Evolutionary conservation across 1,140 invertebrate species (phyloP), one percentile per base, ranked within the genome.

Genomic region (Eubasilissa regina): DNA sequence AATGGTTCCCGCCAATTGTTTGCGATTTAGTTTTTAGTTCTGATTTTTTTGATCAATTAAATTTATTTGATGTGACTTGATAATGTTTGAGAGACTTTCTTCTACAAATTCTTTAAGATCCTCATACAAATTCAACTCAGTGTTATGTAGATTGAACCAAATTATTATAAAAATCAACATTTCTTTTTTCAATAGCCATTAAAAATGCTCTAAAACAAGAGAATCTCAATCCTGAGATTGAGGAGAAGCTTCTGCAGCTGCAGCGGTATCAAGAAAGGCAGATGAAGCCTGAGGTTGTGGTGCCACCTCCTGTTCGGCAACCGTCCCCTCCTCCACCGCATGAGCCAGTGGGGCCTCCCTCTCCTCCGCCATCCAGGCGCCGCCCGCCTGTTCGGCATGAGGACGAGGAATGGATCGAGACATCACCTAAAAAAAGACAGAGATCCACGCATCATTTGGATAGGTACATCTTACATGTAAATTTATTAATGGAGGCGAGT

Each of bases 141-240:
- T 35, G 1, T 35, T 3, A 35, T 35, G 25, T 35, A 35, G 25
- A 35, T 35, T 35, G 25, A 6, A 35, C 25, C 25, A 35, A 35
- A 35, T 1, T n/a, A 6, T 35, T 35, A 35, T 35, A 3, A 1
- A 35, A 35, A 1, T 35, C 1, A 35, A 6, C 43, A 58, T 80
- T 10, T 81, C 45, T 83, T 62, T 84, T 72, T 70, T 81, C 85
- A 86, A 9, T 85, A 96, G 94, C 94, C 3, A 95, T 96, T 75
- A 94, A 94, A 87, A 95, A 93, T 86, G 95, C 94, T 8, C 86
- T 97, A 48, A 95, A 95, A 85, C 94, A 95, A 86, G 94, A 95
- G 84, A 97, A 97, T 86, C 88, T 97, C 12, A 96, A 96, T 86
- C 96, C 97, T 0, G 97, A 98, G 87, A 96, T 98, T 62, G 96